Conservation (phyloP, 2,797 vertebrate species). For the Netta rufina region DNA sequence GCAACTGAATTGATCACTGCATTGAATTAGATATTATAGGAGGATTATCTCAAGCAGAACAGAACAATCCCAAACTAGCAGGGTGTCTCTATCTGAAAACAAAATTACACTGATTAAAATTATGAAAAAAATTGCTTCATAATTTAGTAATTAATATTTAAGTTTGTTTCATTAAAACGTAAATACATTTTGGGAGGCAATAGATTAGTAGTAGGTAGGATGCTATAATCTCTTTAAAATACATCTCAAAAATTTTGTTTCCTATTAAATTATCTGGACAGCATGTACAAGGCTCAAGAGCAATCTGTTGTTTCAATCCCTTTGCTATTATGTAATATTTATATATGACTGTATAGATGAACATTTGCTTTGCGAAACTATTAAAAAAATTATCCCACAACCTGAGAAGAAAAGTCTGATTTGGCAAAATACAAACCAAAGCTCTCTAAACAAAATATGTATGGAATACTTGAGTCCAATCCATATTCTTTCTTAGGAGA, state of each 20-base stretch:
- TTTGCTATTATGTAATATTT: neutral
- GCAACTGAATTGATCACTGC: slow-evolving; percentile 28
- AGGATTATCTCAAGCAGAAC: slow-evolving; percentile 33
- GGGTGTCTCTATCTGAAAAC: slow-evolving; percentile 4
- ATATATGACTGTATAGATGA: neutral
- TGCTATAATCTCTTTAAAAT: neutral
- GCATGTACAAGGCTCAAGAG: neutral
- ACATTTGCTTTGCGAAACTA: neutral
- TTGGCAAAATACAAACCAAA: neutral
- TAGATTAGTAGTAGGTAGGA: neutral
- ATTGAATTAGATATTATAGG: slow-evolving; percentile 25
- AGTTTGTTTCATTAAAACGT: neutral
- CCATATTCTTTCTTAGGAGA: neutral
- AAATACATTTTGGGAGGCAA: neutral
- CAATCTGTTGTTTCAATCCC: neutral
- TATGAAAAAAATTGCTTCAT: neutral
- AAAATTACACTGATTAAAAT: slow-evolving; percentile 29
- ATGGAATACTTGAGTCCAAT: neutral
- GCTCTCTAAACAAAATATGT: neutral
- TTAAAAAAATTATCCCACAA: neutral
- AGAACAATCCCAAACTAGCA: neutral
- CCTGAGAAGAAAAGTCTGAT: neutral
- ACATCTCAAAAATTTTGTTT: neutral
- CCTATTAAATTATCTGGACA: neutral
- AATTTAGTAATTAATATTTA: slow-evolving; percentile 19